Conservation (phyloP, 2,888 invertebrate genomes). For the Strigamia crassipes region DNA sequence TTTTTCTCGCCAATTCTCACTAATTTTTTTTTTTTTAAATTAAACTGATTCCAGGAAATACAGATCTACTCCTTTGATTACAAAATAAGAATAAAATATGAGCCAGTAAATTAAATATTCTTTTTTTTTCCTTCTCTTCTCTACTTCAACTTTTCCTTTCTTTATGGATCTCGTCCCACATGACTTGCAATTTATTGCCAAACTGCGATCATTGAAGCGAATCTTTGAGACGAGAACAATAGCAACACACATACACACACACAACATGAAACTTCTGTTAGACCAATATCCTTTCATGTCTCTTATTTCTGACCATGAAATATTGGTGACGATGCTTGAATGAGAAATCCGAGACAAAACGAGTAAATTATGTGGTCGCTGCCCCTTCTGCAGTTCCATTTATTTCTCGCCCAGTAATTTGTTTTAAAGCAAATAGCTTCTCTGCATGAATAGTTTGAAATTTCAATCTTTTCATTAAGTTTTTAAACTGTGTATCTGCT, state of each 20-base stretch:
- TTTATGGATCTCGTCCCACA: not conserved
- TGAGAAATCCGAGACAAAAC: not conserved
- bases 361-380: not conserved
- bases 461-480: not conserved
- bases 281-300: not conserved
- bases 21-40: not conserved
- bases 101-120: not conserved
- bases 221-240: not conserved
- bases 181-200: not conserved
- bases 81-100: not conserved
- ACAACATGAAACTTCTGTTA: not conserved
- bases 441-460: not conserved
- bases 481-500: not conserved
- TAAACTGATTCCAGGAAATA: not conserved
- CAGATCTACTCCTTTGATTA: not conserved
- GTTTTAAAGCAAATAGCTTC: not conserved
- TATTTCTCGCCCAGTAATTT: not conserved
- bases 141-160: not conserved
- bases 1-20: not conserved
- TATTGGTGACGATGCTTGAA: not conserved
- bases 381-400: not conserved
- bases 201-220: not conserved
- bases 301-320: not conserved
- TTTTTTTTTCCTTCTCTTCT: not conserved
- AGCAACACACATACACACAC: not conserved